phyloP scores from a whole-genome alignment of 2,888 invertebrate genomes.

The Sisyra terminalis region DNA sequence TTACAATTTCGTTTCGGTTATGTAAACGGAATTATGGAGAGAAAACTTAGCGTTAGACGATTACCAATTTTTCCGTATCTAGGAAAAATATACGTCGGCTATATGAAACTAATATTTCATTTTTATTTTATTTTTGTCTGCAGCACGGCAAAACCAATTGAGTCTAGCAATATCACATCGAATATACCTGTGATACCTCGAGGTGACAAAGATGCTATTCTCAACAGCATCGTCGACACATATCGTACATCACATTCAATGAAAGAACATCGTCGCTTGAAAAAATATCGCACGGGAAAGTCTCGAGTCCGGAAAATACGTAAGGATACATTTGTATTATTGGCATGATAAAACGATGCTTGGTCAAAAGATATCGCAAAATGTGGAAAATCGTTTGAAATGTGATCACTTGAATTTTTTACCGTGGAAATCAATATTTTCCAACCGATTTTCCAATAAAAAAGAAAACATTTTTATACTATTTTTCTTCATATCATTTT shows the following conservation, averaged over 20 bases:
- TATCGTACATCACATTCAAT: conserved; percentile 31
- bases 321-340: conserved; percentile 19
- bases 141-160: conserved; percentile 3
- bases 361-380: neutral
- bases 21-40: too few relatives aligned
- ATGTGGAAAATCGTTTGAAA: neutral
- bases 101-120: neutral
- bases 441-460: too few relatives aligned
- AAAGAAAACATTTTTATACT: too few relatives aligned
- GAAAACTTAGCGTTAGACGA: too few relatives aligned
- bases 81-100: too few relatives aligned
- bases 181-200: conserved; percentile 15
- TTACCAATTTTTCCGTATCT: too few relatives aligned
- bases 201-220: conserved; percentile 49
- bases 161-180: conserved; percentile 1
- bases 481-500: too few relatives aligned
- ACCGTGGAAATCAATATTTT: neutral
- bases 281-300: conserved; percentile 24
- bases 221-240: conserved; percentile 53
- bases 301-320: conserved; percentile 26
- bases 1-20: too few relatives aligned
- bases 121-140: neutral
- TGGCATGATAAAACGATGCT: neutral
- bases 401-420: neutral
- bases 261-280: conserved; percentile 22